Percentiles rank a stretch among this genome's conserved stretches.
Conservation (phyloP, 2,113 vertebrate genomes). For the Megatriorchis doriae region DNA sequence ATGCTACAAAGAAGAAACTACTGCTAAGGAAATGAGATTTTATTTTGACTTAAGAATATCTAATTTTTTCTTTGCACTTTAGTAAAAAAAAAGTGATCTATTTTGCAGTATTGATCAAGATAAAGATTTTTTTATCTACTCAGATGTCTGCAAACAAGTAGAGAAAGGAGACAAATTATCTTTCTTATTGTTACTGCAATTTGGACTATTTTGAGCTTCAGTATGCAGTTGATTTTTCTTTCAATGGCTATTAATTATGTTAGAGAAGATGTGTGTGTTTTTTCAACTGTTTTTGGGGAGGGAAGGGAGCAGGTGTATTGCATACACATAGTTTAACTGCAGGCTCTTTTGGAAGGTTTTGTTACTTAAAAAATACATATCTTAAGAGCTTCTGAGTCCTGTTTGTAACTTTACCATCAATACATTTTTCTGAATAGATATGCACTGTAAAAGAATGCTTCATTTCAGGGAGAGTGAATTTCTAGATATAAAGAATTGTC, state of each 20-base stretch:
- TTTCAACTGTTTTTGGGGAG: background rate
- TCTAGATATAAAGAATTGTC: background rate
- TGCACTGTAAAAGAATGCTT: background rate
- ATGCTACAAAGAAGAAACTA: background rate
- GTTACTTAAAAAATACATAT: background rate
- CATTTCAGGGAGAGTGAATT: background rate
- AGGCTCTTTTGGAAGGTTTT: background rate
- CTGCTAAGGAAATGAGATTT: background rate
- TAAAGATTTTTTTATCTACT: conserved; percentile 2
- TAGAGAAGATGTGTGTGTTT: background rate
- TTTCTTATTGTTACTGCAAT: background rate
- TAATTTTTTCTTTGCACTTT: background rate
- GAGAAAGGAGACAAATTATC: background rate
- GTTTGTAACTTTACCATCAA: background rate
- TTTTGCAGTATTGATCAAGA: background rate
- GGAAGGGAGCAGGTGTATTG: background rate
- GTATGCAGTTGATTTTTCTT: background rate
- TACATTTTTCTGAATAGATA: background rate
- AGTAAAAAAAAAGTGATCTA: background rate
- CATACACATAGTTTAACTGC: background rate
- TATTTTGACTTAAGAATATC: background rate
- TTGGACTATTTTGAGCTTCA: background rate
- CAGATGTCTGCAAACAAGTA: background rate
- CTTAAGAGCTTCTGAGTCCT: background rate
- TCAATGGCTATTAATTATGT: background rate